Evolutionary conservation across 2,888 invertebrate species (phyloP).

Genomic region (Cephus pulcher): DNA sequence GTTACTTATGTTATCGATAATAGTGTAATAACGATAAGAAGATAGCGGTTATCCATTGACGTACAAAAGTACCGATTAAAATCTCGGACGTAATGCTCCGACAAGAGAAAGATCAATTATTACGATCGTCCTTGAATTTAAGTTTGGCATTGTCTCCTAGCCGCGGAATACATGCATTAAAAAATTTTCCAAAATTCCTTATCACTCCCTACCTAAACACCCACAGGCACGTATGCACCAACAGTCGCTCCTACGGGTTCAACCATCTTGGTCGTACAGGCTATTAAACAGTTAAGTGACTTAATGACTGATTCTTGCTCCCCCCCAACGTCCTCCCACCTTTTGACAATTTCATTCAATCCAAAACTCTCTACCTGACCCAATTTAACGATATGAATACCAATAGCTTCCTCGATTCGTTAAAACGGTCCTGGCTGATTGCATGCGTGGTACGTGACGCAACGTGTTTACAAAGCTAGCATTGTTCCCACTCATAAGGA

Average conservation of each 20-base stretch:
- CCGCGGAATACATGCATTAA: neutral
- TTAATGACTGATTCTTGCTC: neutral
- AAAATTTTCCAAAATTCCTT: too few relatives aligned
- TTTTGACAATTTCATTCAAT: neutral
- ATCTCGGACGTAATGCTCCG: neutral
- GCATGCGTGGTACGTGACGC: neutral
- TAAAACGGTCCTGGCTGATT: conserved; percentile 24
- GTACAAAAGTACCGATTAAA: neutral
- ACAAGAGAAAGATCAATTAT: neutral
- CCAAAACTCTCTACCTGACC: conserved; percentile 38
- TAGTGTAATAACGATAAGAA: neutral
- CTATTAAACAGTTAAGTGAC: neutral
- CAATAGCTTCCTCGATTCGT: conserved; percentile 43
- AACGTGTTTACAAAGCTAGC: neutral
- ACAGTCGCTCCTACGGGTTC: neutral
- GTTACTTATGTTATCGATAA: neutral
- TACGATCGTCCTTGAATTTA: neutral
- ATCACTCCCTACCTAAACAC: neutral
- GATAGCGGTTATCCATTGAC: neutral
- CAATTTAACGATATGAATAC: conserved; percentile 43
- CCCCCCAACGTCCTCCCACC: neutral
- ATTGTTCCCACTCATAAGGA: neutral
- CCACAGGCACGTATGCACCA: neutral
- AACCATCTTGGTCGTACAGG: neutral
- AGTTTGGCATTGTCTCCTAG: neutral